Evolutionary conservation across 30 jellyfish, hydroid and myxozoan species (phyloP), one percentile per base, ranked within the genome.

Genomic region (Aurelia sp.): DNA sequence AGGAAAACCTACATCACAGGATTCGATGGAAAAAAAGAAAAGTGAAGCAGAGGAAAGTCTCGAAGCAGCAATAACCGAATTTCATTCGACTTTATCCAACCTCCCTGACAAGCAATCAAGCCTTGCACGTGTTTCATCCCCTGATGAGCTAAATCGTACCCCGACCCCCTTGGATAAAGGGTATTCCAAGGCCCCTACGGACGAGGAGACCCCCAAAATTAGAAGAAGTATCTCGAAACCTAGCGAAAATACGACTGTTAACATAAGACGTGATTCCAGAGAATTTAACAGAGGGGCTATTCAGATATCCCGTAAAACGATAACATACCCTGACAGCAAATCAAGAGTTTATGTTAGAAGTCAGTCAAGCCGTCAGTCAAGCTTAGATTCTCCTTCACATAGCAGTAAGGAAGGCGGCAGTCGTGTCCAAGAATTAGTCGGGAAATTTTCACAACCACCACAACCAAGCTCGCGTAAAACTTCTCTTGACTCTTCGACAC

Each of bases 21-120:
- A 81, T 63, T 90, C 97, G 61, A 8, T 40, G 47, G 88, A 72
- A 69, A 90, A 85, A 41, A 85, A 85, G 82, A 96, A 96, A 82
- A 96, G 99, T 59, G 99, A 96, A 78, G 99, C 99, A 15, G 99
- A 96, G 83, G 97, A 96, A 78, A 96, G 97, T 81, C 78, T 96
- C 2, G 99, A 96, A 53, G 98, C 97, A 3, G 99, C 99, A 0
- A 81, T 96, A 3, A 76, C 97, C 27, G 99, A 96, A 13, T 90
- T 96, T 74, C 97, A 96, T 64, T 67, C 87, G 62, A 76, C 97
- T 9, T 66, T 96, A 21, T 90, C 98, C 19, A 77, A 80, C 19
- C 80, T 96, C 82, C 99, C 96, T 17, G 95, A 86, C 13, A 74
- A 90, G 22, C 68, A 63, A 9, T 70, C 91, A 18, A 41, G 67